Base-by-base conservation (phyloP, 2,113 vertebrate species). In the Xenotilapia leptura region DNA sequence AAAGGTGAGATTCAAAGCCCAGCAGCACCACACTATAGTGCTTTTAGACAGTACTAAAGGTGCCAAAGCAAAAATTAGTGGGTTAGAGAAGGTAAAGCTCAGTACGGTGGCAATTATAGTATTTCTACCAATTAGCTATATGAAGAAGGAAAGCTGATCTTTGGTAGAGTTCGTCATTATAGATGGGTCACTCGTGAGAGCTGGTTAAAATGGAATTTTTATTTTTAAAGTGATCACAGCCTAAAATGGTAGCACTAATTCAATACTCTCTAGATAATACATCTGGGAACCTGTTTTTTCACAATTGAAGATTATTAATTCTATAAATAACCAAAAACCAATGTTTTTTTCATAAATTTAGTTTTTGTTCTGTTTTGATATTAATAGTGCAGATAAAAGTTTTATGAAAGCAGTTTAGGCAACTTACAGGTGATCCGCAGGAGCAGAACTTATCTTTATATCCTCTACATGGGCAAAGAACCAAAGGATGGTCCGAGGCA, bases 1-100 rank as follows among this genome's bases (percentile, higher is more conserved):
- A 47, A 99, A 99, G 98, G 98, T 99, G 96, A 88, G 89, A 79
- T 13, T 85, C 51, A 6, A 23, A 38, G 4, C 60, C 38, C 4
- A 4, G 7, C 7, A 13, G 15, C 5, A 13, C 7, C 11, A 26
- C 73, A n/a, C 70, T 75, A 0, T 5, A 75, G 4, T 47, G 40
- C 10, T 31, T 31, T 28, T 13, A 49, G 23, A 49, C 23, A 19
- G 14, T 28, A 77, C 15, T 31, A 77, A 47, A 77, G 23, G 45
- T 77, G 11, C 47, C 5, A 77, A 33, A 65, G 33, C 31, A 15
- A 40, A 36, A 0, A 65, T 19, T 36, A 6, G 49, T 53, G 28
- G 56, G 3, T 49, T 49, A 31, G 17, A 49, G 10, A 77, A 9
- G 73, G 3, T 51, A 9, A 49, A 49, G 15, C 42, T 49, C 15